Base-by-base conservation (phyloP, 2,113 vertebrate genomes). In the Labrus mixtus region DNA sequence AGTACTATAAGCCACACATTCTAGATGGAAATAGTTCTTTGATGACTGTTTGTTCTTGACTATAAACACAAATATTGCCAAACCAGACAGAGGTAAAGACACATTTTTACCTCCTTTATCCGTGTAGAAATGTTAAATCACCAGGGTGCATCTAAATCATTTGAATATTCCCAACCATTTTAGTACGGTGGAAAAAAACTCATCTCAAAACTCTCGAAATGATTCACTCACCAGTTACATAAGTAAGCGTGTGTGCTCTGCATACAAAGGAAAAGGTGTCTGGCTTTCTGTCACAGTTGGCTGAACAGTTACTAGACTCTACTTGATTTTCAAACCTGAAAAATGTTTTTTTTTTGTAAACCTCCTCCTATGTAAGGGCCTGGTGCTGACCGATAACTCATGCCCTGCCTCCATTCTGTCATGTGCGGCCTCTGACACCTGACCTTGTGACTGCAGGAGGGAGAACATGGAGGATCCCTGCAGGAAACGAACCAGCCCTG, bases 361-460 rank as follows among this genome's bases (percentile, higher is more conserved):
- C 19, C 29, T 36, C 55, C 48, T 73, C 10, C 23, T 17, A 19
- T 37, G 48, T 51, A n/a, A 9, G 55, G 36, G 60, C 64, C 41
- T 25, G 5, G 1, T n/a, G 58, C 53, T 51, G 9, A 67, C 64
- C 36, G 41, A 57, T 60, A 74, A 77, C 70, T 82, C 68, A 63
- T 41, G 54, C 23, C 60, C 20, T n/a, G 25, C 74, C 62, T 80
- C 79, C 61, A 43, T 36, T 78, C 65, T 71, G 78, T 84, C 85
- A 84, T 82, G 56, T 71, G 79, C 45, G 29, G 71, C 80, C 78
- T 73, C 54, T 70, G 84, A 91, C 86, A 81, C 79, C 68, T 81
- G 84, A 89, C 86, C 81, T 82, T 58, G 60, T 41, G 77, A 65
- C 75, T 70, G 19, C 71, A 67, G 78, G 56, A 81, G 63, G 50